A percentile compares a stretch with the other conserved stretches of the same genome.
Evolutionary conservation across 2,888 invertebrate genomes (phyloP).

Genomic region (Drosophila cyrtoloma): DNA sequence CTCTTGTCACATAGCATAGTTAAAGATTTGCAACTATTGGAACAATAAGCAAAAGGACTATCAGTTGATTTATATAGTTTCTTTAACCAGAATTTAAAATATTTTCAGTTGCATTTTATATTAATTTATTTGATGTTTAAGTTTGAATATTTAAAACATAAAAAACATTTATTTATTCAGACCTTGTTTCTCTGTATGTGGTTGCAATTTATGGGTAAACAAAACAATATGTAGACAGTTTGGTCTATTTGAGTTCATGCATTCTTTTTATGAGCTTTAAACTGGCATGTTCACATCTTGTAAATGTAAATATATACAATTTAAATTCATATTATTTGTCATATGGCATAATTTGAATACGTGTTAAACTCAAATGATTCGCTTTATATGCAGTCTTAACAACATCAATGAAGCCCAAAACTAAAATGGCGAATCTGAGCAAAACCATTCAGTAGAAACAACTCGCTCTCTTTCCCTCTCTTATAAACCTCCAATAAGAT

Average conservation of each 20-base stretch:
- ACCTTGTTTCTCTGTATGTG: slow-evolving; percentile 2
- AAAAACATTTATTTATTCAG: not conserved
- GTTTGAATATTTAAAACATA: not conserved
- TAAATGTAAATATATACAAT: slow-evolving; percentile 26
- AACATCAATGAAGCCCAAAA: slow-evolving; percentile 44
- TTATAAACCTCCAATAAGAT: slow-evolving; percentile 72
- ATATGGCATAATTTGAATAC: slow-evolving; percentile 33
- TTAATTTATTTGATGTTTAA: not conserved
- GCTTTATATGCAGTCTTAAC: slow-evolving; percentile 31
- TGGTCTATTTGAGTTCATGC: slow-evolving; percentile 12
- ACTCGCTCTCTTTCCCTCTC: slow-evolving; percentile 45
- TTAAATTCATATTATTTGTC: not conserved
- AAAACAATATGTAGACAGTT: slow-evolving; percentile 5
- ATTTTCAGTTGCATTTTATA: not conserved
- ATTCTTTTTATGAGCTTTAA: slow-evolving; percentile 14
- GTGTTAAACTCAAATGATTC: slow-evolving; percentile 16
- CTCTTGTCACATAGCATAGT: not conserved
- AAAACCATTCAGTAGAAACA: slow-evolving; percentile 27
- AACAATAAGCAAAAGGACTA: not conserved
- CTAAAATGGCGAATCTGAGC: slow-evolving; percentile 76
- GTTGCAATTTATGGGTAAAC: slow-evolving; percentile 35
- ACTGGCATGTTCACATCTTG: slow-evolving; percentile 20
- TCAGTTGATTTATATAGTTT: not conserved
- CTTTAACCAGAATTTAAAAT: not conserved
- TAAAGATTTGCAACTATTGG: not conserved